A percentile compares a stretch with the other conserved stretches of the same genome.
Evolutionary conservation across 2,888 invertebrate genomes (phyloP).

Genomic region (Acronicta leporina): DNA sequence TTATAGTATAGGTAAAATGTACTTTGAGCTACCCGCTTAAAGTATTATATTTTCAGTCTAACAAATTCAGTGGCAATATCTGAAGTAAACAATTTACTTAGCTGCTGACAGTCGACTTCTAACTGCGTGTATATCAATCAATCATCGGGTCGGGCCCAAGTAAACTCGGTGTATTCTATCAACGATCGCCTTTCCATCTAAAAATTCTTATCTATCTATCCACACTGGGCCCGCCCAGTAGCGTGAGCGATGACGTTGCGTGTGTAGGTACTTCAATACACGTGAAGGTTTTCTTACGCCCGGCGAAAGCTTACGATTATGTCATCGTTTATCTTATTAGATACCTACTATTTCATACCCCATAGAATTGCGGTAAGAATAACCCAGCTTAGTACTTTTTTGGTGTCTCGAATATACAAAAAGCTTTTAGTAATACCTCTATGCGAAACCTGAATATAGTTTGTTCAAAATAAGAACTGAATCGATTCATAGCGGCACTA

Average conservation of each 20-base stretch:
- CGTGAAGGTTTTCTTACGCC: constrained; percentile 53
- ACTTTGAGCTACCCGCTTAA: neutral
- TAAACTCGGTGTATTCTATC: constrained; percentile 82
- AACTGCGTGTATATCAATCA: constrained; percentile 77
- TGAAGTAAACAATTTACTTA: neutral
- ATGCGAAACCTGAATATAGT: no score
- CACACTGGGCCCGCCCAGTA: constrained; percentile 71
- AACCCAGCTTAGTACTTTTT: neutral
- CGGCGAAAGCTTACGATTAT: constrained; percentile 48
- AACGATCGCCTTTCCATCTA: constrained; percentile 79
- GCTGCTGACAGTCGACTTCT: constrained; percentile 57
- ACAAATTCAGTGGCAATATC: neutral
- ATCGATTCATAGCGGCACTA: no score
- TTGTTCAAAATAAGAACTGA: no score
- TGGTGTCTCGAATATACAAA: neutral
- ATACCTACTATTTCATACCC: constrained; percentile 20
- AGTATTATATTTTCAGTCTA: neutral
- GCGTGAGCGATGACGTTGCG: constrained; percentile 82
- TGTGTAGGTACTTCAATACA: constrained; percentile 71
- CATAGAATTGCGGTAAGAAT: constrained; percentile 8
- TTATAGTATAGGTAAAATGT: neutral
- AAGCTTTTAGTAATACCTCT: no score
- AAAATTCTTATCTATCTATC: constrained; percentile 85
- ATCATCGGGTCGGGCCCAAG: constrained; percentile 74
- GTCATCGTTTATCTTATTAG: constrained; percentile 53